phyloP scores from a whole-genome alignment of 2,797 vertebrate genomes.

The Tarsius wallacei region DNA sequence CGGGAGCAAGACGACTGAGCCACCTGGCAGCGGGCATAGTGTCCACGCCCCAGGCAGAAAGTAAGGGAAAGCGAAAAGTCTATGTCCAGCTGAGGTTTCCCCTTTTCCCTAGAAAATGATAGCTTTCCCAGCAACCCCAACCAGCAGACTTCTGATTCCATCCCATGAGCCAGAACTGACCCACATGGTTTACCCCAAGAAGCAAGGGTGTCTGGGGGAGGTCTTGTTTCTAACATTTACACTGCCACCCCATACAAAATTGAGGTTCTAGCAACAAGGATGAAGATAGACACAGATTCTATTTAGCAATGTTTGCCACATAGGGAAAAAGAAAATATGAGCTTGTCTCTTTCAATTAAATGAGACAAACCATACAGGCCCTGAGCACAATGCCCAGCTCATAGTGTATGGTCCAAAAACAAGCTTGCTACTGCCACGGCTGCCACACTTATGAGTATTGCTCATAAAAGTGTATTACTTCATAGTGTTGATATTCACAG shows the following conservation, averaged over 20 bases:
- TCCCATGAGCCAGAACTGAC: not conserved
- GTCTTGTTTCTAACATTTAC: not conserved
- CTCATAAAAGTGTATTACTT: not conserved
- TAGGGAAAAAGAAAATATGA: not conserved
- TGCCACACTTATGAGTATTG: not conserved
- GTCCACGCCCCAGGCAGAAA: not conserved
- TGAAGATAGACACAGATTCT: not conserved
- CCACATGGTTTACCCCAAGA: not conserved
- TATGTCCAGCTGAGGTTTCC: not conserved
- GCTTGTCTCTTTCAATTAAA: slow-evolving; percentile 11
- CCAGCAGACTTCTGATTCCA: not conserved
- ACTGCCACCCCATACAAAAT: not conserved
- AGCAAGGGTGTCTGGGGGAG: not conserved
- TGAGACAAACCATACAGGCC: not conserved
- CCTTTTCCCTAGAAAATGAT: not conserved
- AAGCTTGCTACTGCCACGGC: not conserved
- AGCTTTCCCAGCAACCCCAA: slow-evolving; percentile 4
- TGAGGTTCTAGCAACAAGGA: not conserved
- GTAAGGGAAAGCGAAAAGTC: not conserved
- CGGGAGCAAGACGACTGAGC: not conserved
- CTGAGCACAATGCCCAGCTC: not conserved
- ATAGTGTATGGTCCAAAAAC: not conserved
- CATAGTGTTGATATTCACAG: slow-evolving; percentile 1
- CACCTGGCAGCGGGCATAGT: not conserved
- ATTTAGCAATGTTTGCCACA: not conserved